phyloP scores from a whole-genome alignment of 2,888 invertebrate genomes.

The Bimastos eiseni region DNA sequence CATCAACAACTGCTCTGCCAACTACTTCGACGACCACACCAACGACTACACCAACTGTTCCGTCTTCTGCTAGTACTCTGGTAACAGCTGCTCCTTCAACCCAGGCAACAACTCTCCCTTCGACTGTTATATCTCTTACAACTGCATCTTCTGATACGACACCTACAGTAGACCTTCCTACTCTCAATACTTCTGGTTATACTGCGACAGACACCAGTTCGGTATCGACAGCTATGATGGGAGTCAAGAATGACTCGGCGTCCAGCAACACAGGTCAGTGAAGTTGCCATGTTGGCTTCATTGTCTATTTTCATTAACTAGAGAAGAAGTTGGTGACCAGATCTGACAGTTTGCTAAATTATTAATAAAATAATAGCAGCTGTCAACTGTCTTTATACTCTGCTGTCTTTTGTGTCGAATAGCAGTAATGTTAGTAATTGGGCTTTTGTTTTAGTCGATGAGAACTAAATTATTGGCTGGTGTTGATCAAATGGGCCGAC shows the following conservation, averaged over 20 bases:
- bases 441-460: too few relatives aligned
- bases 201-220: background rate
- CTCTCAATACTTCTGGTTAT: background rate
- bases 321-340: background rate
- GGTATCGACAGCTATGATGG: background rate
- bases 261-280: background rate
- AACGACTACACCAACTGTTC: background rate
- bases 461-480: too few relatives aligned
- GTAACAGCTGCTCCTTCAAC: background rate
- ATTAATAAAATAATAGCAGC: background rate
- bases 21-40: background rate
- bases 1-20: background rate
- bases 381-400: background rate
- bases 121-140: background rate
- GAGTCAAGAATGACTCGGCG: background rate
- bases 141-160: too few relatives aligned
- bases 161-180: too few relatives aligned
- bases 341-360: background rate
- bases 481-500: too few relatives aligned
- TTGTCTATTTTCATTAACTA: background rate
- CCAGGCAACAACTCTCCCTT: background rate
- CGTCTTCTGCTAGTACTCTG: background rate
- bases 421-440: too few relatives aligned
- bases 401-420: background rate
- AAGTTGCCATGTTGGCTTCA: background rate